Base-by-base conservation (phyloP, 2,888 invertebrate species). In the Ophioninae sp. region DNA sequence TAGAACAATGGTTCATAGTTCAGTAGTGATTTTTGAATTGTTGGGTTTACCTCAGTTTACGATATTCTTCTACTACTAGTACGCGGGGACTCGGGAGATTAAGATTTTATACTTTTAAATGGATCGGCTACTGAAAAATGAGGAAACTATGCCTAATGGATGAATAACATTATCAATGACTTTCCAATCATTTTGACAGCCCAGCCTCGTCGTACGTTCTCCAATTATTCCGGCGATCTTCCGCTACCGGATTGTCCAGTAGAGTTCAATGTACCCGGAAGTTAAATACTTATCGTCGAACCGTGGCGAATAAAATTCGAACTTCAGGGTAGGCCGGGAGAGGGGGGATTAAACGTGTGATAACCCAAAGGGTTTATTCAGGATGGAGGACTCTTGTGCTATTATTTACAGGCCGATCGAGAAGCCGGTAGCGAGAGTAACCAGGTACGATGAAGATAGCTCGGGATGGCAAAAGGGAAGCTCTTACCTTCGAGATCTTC, bases 361-460 rank as follows among this genome's bases (percentile, higher is more conserved):
- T 82, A 82, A 82, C 79, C 75, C 20, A 37, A 50, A 30, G 13
- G 50, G 64, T 57, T 70, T 78, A 79, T 79, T 65, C 70, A 79
- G 61, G 70, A 50, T 73, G 59, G 59, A 44, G 74, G 50, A 23
- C 70, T 65, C 65, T 82, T 75, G 70, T 79, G 70, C 79, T 79
- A 82, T 75, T 79, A 82, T 82, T 82, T 82, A 82, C 65, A 64
- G 44, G 62, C 64, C 69, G 57, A 69, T 57, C 21, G 64, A 41
- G 67, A 37, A 69, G 70, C 75, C 82, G 79, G 79, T 67, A 79
- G 79, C 75, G 75, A 83, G 82, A 79, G 79, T 79, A 76, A 61
- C 79, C 59, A 21, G 39, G 17, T 17, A 37, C 82, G 82, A 83
- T 83, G 82, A 83, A 83, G 82, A 83, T 83, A 83, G 82, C 82